Evolutionary conservation across 2,888 invertebrate species (phyloP).

Genomic region (Drosophila algonquin): DNA sequence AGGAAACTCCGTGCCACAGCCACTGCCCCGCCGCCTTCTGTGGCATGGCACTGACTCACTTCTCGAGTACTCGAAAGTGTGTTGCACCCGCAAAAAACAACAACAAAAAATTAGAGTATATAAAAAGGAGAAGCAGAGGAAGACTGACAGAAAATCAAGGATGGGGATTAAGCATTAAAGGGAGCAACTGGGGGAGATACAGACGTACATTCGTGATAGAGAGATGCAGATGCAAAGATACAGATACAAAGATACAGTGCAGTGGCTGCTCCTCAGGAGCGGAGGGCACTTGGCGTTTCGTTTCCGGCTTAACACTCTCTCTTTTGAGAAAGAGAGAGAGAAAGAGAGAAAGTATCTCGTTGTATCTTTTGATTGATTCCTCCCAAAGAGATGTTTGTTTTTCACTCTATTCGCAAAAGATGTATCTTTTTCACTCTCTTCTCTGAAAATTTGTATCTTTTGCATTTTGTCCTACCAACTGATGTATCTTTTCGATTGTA

Average conservation of each 20-base stretch:
- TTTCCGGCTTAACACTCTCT: constrained; percentile 73
- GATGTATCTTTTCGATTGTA: not conserved
- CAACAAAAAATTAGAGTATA: constrained; percentile 13
- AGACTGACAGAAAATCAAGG: constrained; percentile 15
- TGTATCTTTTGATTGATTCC: no score
- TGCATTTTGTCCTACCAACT: not conserved
- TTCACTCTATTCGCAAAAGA: no score
- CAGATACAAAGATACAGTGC: constrained; percentile 1
- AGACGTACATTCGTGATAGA: not conserved
- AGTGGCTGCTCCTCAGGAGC: no score
- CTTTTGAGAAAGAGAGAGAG: no score
- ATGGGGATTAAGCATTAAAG: constrained; percentile 21
- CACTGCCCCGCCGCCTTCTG: not conserved
- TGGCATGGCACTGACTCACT: constrained; percentile 54
- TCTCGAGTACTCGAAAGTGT: constrained; percentile 68
- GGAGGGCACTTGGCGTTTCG: constrained; percentile 63
- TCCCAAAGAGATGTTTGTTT: no score
- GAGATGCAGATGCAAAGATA: not conserved
- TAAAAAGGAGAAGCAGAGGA: not conserved
- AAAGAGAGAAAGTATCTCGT: not conserved
- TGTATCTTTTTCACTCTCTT: no score
- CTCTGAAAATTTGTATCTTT: no score
- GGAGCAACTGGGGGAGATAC: not conserved
- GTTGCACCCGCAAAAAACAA: constrained; percentile 67
- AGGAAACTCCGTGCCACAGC: constrained; percentile 35